phyloP scores from a whole-genome alignment of 2,113 vertebrate species.

The Sclerurus mexicanus region DNA sequence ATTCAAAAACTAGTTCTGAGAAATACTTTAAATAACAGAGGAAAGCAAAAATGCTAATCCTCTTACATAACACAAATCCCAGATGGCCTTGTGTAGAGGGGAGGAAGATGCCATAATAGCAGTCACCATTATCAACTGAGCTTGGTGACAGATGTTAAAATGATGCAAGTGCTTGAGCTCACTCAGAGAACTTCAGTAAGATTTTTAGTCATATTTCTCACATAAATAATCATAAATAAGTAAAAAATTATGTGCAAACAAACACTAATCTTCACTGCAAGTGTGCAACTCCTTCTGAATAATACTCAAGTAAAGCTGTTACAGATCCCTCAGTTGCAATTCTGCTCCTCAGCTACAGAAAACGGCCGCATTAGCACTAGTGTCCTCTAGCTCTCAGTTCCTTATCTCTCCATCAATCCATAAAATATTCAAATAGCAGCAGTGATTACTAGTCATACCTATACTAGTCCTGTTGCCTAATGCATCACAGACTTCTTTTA shows the following conservation, averaged over 20 bases:
- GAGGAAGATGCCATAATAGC: conserved; percentile 62
- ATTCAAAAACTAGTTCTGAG: conserved; percentile 67
- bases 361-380: background rate
- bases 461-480: background rate
- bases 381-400: background rate
- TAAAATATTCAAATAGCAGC: background rate
- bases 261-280: background rate
- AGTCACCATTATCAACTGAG: conserved; percentile 60
- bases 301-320: conserved; percentile 5
- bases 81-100: conserved; percentile 68
- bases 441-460: background rate
- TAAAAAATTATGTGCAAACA: background rate
- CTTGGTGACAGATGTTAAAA: conserved; percentile 64
- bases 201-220: conserved; percentile 7
- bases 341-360: background rate
- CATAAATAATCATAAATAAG: conserved; percentile 5
- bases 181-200: conserved; percentile 32
- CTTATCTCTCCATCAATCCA: background rate
- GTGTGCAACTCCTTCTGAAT: conserved; percentile 26
- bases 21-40: conserved; percentile 74
- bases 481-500: background rate
- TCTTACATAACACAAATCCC: conserved; percentile 70
- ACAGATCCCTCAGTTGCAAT: background rate
- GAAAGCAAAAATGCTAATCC: conserved; percentile 69
- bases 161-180: background rate